Evolutionary conservation across 2,113 vertebrate genomes (phyloP).

Genomic region (Antennarius striatus): DNA sequence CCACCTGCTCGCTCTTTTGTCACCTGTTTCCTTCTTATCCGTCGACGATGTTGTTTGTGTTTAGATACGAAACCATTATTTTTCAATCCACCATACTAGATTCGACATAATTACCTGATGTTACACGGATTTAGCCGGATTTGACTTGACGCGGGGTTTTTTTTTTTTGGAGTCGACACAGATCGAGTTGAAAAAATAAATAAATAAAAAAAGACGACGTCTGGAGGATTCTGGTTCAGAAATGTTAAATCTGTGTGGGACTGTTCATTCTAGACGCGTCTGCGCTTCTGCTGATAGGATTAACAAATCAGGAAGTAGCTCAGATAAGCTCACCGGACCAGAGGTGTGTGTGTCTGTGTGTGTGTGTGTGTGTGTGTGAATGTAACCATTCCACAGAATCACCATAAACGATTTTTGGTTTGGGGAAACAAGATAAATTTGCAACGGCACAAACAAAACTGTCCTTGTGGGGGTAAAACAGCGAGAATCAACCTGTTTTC

Average conservation of each 20-base stretch:
- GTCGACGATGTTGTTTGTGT: conserved; percentile 40
- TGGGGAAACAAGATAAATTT: too few species aligned
- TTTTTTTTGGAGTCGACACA: not conserved
- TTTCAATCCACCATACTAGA: conserved; percentile 9
- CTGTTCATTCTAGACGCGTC: not conserved
- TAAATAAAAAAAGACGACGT: conserved; percentile 9
- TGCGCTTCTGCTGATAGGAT: conserved; percentile 31
- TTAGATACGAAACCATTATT: conserved; percentile 30
- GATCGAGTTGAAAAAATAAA: not conserved
- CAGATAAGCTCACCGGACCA: conserved; percentile 15
- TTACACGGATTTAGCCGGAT: conserved; percentile 35
- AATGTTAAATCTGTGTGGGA: not conserved
- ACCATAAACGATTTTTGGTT: too few species aligned
- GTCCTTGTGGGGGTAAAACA: too few species aligned
- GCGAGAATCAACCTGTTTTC: too few species aligned
- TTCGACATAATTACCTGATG: conserved; percentile 33
- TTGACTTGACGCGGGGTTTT: conserved; percentile 28
- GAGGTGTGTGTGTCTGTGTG: too few species aligned
- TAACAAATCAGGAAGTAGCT: conserved; percentile 24
- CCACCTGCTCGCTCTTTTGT: conserved; percentile 4
- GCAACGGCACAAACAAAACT: too few species aligned
- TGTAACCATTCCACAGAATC: too few species aligned
- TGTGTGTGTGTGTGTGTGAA: too few species aligned
- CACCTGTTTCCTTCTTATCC: conserved; percentile 1
- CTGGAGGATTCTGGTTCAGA: conserved; percentile 4